These are phyloP conservation scores for Tetrapedia diversipes DNA, from an alignment of 2,888 invertebrate species.

Conservation along the genomic window DNA sequence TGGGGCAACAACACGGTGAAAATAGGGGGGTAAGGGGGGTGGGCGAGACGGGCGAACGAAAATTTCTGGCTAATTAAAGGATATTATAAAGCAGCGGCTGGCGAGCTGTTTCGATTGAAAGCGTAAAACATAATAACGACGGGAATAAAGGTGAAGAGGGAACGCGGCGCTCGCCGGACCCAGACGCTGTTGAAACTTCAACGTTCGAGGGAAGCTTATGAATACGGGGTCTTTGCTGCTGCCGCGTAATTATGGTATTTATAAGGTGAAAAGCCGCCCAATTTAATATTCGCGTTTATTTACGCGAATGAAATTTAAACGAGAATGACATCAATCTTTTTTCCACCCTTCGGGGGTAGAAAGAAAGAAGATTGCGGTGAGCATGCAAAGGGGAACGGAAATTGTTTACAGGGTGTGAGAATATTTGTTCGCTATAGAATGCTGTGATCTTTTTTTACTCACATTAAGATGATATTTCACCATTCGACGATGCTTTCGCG, in stretches of 20 bases:
- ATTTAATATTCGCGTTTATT: not conserved
- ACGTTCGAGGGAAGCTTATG: not conserved
- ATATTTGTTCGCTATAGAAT: slow-evolving; percentile 12
- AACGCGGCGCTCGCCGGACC: slow-evolving; percentile 2
- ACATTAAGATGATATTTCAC: not conserved
- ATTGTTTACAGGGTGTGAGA: not conserved
- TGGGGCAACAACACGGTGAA: slow-evolving; percentile 6
- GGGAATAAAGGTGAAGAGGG: slow-evolving; percentile 1
- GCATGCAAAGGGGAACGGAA: no score
- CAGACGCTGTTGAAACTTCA: slow-evolving; percentile 30
- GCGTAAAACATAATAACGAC: slow-evolving; percentile 17
- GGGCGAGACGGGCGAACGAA: slow-evolving; percentile 8
- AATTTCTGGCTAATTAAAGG: slow-evolving; percentile 31
- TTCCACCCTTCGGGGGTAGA: no score
- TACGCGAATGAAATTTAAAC: not conserved
- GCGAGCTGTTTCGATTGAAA: slow-evolving; percentile 8
- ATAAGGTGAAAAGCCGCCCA: not conserved
- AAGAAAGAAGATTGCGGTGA: no score
- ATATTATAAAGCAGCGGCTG: not conserved
- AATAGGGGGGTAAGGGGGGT: not conserved
- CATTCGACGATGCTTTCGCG: not conserved
- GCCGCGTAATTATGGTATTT: slow-evolving; percentile 12
- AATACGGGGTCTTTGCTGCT: not conserved
- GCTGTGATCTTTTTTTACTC: not conserved
- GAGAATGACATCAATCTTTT: not conserved